Conservation (phyloP, 1,140 invertebrate species). For the Tigriopus japonicus region DNA sequence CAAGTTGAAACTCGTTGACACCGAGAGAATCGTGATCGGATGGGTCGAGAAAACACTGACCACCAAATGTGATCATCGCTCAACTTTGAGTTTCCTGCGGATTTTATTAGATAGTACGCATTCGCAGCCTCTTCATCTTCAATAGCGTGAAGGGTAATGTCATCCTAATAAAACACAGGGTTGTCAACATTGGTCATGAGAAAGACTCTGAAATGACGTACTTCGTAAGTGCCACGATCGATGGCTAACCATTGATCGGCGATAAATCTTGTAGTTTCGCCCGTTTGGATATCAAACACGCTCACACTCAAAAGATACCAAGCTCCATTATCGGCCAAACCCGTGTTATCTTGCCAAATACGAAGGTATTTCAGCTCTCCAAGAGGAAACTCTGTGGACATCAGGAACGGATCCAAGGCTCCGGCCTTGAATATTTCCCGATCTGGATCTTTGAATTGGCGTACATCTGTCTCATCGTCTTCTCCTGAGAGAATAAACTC, state of each 20-base stretch:
- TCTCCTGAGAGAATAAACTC: slow-evolving; percentile 31
- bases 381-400: slow-evolving; percentile 22
- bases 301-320: slow-evolving; percentile 33
- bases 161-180: background rate
- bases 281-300: slow-evolving; percentile 32
- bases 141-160: background rate
- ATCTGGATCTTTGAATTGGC: slow-evolving; percentile 26
- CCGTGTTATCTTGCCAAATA: slow-evolving; percentile 35
- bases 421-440: slow-evolving; percentile 27
- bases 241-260: slow-evolving; percentile 33
- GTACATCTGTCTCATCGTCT: slow-evolving; percentile 26
- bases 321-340: slow-evolving; percentile 28
- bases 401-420: slow-evolving; percentile 28
- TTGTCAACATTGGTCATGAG: background rate
- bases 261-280: slow-evolving; percentile 25
- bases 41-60: slow-evolving; percentile 33
- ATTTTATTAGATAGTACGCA: background rate
- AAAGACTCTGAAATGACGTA: background rate
- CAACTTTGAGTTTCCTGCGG: background rate
- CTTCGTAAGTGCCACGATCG: slow-evolving; percentile 24
- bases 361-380: slow-evolving; percentile 30
- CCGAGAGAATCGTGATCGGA: slow-evolving; percentile 32
- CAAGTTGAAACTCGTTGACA: slow-evolving; percentile 33
- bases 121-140: background rate
- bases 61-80: slow-evolving; percentile 38